Base-by-base conservation (phyloP, 2,797 vertebrate species). In the Sebastes minor region DNA sequence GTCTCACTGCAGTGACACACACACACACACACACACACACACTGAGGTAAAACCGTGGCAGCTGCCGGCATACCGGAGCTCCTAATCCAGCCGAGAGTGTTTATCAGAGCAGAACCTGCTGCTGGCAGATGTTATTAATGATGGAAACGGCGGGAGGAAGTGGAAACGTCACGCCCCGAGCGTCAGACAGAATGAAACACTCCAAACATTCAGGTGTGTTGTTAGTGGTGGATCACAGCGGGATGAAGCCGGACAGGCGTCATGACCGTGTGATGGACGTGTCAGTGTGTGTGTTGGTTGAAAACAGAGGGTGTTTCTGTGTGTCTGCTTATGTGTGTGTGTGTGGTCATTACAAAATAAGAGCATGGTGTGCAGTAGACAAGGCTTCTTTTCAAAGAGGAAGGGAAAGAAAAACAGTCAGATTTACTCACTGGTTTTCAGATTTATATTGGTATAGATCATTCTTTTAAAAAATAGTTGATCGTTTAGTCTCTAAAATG, bases 61-160 rank as follows among this genome's bases (percentile, higher is more conserved):
- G 81, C 86, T 86, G 88, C 77, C 74, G 83, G 81, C 79, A 72
- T 22, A 38, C 49, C 53, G 85, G 75, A 81, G 75, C 80, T 81
- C 74, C 80, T 80, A 61, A 91, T 89, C 85, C 86, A 85, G 88
- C 27, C 28, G 49, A 68, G 82, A 85, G 80, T 78, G 80, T 88
- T 88, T 90, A 90, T 91, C 86, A 84, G 88, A 90, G 89, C 89
- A 88, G 85, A 88, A 82, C 90, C 88, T 67, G 88, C 88, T 81
- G 82, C 84, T 81, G 80, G 53, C 82, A 89, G 88, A 84, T 91
- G 86, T 86, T 86, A 80, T 83, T 86, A 73, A 86, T 80, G 82
- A 90, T 84, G 78, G 81, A 83, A 61, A 64, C 60, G 66, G 52
- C 4, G 8, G 74, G 71, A 86, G 76, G 74, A 84, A 69, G 78